Evolutionary conservation across 2,888 invertebrate genomes (phyloP).

Genomic region (Neocrepidodera transversa): DNA sequence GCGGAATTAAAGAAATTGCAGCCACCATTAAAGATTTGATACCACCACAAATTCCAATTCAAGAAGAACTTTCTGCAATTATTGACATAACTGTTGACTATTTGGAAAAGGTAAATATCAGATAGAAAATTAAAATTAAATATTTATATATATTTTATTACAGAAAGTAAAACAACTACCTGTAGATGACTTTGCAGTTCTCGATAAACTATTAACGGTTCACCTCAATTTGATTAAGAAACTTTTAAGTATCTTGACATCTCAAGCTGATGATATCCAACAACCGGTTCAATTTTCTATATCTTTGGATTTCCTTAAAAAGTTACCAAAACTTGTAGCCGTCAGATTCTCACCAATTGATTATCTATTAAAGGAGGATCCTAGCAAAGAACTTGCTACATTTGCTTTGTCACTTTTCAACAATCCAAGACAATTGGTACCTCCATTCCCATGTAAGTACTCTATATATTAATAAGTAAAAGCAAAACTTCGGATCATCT

Average conservation of each 20-base stretch:
- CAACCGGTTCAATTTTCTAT: slow-evolving; percentile 18
- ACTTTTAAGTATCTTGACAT: slow-evolving; percentile 47
- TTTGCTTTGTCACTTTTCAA: slow-evolving; percentile 63
- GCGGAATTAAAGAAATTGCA: slow-evolving; percentile 65
- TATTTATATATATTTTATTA: slow-evolving; percentile 11
- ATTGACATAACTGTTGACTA: slow-evolving; percentile 68
- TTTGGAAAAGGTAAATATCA: slow-evolving; percentile 65
- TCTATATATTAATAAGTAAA: too few relatives aligned
- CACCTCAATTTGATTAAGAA: slow-evolving; percentile 50
- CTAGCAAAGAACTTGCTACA: slow-evolving; percentile 59
- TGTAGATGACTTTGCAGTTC: slow-evolving; percentile 69
- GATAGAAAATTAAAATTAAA: background rate
- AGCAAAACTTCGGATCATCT: background rate
- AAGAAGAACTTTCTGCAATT: slow-evolving; percentile 67
- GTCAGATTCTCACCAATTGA: slow-evolving; percentile 68
- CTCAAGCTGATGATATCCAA: slow-evolving; percentile 26
- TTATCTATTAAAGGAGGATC: slow-evolving; percentile 67
- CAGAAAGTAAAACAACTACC: slow-evolving; percentile 66
- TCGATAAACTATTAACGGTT: slow-evolving; percentile 69
- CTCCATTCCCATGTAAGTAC: slow-evolving; percentile 70
- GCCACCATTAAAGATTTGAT: slow-evolving; percentile 65
- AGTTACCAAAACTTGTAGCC: slow-evolving; percentile 66
- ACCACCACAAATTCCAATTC: slow-evolving; percentile 62
- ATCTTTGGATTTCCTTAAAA: slow-evolving; percentile 52
- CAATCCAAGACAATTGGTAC: slow-evolving; percentile 66